Evolutionary conservation across 2,888 invertebrate species (phyloP).

Genomic region (Pristionchus fissidentatus): DNA sequence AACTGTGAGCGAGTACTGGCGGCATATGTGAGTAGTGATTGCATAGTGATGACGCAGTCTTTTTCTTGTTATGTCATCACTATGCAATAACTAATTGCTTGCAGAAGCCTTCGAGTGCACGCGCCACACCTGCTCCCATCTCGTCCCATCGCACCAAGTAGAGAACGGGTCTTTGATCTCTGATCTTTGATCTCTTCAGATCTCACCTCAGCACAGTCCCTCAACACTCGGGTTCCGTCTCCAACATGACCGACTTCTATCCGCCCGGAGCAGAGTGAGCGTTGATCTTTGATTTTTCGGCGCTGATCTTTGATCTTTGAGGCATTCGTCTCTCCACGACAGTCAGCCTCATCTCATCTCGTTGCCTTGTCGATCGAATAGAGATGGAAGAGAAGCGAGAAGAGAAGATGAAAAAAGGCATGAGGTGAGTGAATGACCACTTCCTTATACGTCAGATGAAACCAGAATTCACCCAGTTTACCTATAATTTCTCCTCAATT

Average conservation of each 20-base stretch:
- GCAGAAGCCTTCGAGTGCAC: background rate
- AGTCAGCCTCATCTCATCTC: background rate
- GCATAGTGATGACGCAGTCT: background rate
- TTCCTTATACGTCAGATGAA: no score
- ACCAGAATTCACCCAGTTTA: background rate
- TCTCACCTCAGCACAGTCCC: constrained; percentile 24
- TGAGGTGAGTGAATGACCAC: background rate
- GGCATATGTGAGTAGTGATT: background rate
- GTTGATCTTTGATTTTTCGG: background rate
- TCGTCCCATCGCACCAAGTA: constrained; percentile 14
- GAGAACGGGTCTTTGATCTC: background rate
- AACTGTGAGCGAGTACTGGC: constrained; percentile 27
- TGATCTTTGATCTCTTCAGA: background rate
- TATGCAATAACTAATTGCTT: background rate
- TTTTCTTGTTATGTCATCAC: background rate
- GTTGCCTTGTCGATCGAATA: background rate
- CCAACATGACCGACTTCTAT: background rate
- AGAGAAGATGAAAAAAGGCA: background rate
- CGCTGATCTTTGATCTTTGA: constrained; percentile 1
- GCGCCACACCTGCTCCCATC: background rate
- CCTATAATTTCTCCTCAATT: background rate
- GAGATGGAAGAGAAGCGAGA: background rate
- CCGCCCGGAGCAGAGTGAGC: background rate
- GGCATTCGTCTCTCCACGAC: background rate
- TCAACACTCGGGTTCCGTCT: background rate